Base-by-base conservation (phyloP, 2,888 invertebrate species). In the Meteorus colon region DNA sequence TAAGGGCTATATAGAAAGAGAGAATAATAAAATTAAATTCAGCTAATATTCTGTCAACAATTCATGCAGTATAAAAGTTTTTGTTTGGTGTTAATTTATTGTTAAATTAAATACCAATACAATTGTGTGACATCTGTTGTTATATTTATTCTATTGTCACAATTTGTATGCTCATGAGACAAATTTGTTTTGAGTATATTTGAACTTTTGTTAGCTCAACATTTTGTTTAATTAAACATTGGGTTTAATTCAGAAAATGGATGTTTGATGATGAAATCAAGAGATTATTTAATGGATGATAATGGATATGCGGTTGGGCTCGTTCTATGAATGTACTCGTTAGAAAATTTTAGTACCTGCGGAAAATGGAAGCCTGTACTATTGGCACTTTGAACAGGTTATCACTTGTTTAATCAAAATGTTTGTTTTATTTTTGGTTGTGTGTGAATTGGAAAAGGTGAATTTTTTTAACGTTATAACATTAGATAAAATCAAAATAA, bases 11-110 rank as follows among this genome's bases (percentile, higher is more conserved):
- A 31, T 24, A 29, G 27, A 62, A 16, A 12, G 16, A n/a, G 67
- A 45, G n/a, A 19, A 74, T 19, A 62, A 19, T 69, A 34, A 69
- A 74, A 74, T 69, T 65, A 78, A 80, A 78, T 74, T 66, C 69
- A 67, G 74, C 73, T 80, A 81, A 79, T 80, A 80, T 82, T 81
- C 78, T 73, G 77, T 77, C 78, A 81, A 82, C 77, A 81, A 48
- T 77, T 74, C 51, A 78, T 73, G 78, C 80, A 55, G 55, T 41
- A 55, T 19, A 8, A 16, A 45, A 37, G 8, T 41, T n/a, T 41
- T 71, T 14, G 31, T 67, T 24, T 67, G 12, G 31, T 29, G 29
- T 29, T 55, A 55, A 41, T n/a, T 62, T 27, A 59, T 59, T 6
- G 59, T 37, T 16, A 55, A 70, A 51, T 37, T 24, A 16, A 66